Evolutionary conservation across 2,797 vertebrate genomes (phyloP), one percentile per base, ranked within the genome.

Genomic region (Lophius americanus): DNA sequence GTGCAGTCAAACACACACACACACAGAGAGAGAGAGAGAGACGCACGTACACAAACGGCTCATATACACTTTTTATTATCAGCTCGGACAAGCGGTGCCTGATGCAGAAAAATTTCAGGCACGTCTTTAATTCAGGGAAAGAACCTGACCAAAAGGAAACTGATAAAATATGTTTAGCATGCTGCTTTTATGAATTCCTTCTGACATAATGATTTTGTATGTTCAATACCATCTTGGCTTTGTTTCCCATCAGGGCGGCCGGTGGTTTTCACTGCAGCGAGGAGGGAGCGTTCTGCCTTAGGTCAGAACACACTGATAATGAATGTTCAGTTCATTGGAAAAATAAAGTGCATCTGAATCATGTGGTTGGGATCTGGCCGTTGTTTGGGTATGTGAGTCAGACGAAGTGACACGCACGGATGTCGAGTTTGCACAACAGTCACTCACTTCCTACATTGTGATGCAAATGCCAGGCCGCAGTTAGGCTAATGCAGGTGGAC

Each of bases 271-370:
- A 83, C 78, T 71, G 55, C 81, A 72, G 58, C 54, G 73, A 76
- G 88, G 76, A 90, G 85, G 89, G 87, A 87, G 89, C 60, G 81
- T 89, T 83, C 86, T 76, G 87, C 88, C 92, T 78, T 79, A 32
- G 91, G 90, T 86, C 82, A 81, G 78, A 55, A 79, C 86, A 75
- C 80, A 67, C 84, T 88, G 93, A 93, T 92, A 93, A 90, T 76
- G 81, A 93, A 90, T 71, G 83, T 68, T 88, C 80, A 78, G 79
- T 85, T 87, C 80, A 63, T 70, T 83, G 84, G 76, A 86, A 92
- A 75, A 91, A 90, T 81, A 76, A 89, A 88, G 83, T 80, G 84
- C 66, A 54, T 72, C 71, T 83, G 84, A 78, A 83, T 77, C 64
- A 67, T 81, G 89, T 53, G 79, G 85, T 87, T 76, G 64, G 68